Base-by-base conservation (phyloP, 2,797 vertebrate species). In the Takifugu rubripes region DNA sequence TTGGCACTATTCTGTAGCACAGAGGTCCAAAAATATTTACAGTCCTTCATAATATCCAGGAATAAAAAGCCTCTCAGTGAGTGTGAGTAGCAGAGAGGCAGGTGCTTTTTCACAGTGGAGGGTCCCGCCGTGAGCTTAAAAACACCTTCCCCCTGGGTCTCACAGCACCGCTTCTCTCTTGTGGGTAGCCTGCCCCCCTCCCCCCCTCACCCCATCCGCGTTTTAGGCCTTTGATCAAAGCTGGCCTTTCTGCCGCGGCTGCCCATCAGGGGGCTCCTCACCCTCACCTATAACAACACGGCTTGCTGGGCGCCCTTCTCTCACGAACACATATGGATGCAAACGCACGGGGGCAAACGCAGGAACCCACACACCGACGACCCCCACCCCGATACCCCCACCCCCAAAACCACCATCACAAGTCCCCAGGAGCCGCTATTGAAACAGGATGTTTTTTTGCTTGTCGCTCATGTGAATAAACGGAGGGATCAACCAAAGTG, bases 281-380 rank as follows among this genome's bases (percentile, higher is more conserved):
- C 86, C 84, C 85, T 89, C 88, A 90, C 82, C 88, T 90, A 87
- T 84, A 90, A 90, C 86, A 88, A 89, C 84, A 89, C 75, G 48
- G 80, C 87, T 79, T 84, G 86, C 87, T 87, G 87, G 70, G 85
- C 74, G 59, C 78, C 79, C 62, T 69, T 70, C 82, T 84, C 84
- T 83, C 71, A 83, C 77, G 75, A 77, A 75, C 64, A 77, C 72
- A 86, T 72, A 74, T 60, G 72, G 80, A 81, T 73, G 72, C 80
- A 82, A 73, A 69, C 61, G 65, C 54, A 70, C 72, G 68, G 70
- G 58, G 66, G 78, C 74, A 73, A 58, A 66, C 1, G 56, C 69
- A 65, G 47, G 63, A 74, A 74, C 72, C 59, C 81, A 77, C 73
- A 81, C 79, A 43, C 49, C 65, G 68, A 64, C 57, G 49, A 25